These are phyloP conservation scores for Tachina lurida DNA, from an alignment of 2,888 invertebrate species.

Conservation along the genomic window DNA sequence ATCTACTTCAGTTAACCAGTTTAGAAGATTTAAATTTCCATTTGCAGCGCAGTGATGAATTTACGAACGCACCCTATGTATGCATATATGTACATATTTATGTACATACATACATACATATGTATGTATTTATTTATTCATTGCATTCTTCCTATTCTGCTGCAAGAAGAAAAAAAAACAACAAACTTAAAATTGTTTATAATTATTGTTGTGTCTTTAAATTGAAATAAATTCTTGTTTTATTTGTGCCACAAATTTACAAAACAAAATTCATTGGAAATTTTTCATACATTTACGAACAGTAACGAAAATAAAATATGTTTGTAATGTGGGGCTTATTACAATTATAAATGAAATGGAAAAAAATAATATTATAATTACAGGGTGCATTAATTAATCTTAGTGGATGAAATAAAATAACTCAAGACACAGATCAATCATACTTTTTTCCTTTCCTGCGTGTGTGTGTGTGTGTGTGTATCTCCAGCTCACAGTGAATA, in stretches of 20 bases:
- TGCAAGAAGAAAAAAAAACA: slow-evolving; percentile 1
- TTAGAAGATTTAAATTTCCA: too few species aligned
- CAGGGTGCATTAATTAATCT: slow-evolving; percentile 77
- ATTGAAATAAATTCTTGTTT: slow-evolving; percentile 67
- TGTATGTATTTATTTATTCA: slow-evolving; percentile 1
- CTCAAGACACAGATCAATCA: slow-evolving; percentile 78
- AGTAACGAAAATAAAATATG: not conserved
- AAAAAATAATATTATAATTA: slow-evolving; percentile 75
- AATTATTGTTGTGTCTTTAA: slow-evolving; percentile 68
- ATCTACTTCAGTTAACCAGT: too few species aligned
- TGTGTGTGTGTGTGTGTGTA: slow-evolving; percentile 47
- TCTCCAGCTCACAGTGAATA: not conserved
- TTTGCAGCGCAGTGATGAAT: too few species aligned
- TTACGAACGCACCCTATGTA: too few species aligned
- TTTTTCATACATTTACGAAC: slow-evolving; percentile 29
- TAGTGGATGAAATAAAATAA: slow-evolving; percentile 73
- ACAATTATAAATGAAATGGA: slow-evolving; percentile 45
- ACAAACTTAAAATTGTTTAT: slow-evolving; percentile 61
- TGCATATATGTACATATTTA: too few species aligned
- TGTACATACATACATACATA: too few species aligned
- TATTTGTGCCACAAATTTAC: slow-evolving; percentile 28
- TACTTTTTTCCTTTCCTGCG: slow-evolving; percentile 63
- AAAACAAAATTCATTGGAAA: slow-evolving; percentile 60
- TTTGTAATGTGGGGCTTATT: slow-evolving; percentile 5
- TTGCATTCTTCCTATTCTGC: slow-evolving; percentile 27